These are phyloP conservation scores for Crambe crambe DNA, from an alignment of 37 sponge, comb jelly and placozoan genomes.

Conservation along the genomic window DNA sequence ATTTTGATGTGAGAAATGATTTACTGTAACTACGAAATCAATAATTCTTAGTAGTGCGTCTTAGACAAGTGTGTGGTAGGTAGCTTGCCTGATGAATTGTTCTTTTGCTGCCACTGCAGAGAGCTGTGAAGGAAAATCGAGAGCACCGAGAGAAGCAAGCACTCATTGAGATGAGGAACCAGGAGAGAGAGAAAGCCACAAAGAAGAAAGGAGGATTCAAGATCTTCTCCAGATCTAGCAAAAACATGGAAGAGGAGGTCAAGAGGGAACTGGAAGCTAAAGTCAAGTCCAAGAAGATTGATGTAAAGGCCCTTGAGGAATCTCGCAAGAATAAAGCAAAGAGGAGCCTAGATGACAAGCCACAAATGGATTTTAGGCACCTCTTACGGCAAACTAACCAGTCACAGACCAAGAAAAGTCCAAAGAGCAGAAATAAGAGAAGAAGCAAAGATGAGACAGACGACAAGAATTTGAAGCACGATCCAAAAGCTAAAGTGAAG, in stretches of 20 bases:
- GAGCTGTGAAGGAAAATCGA: slow-evolving; percentile 34
- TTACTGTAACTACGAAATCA: neutral
- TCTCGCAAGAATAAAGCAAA: neutral
- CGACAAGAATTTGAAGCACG: too few species aligned
- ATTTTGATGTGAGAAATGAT: slow-evolving; percentile 75
- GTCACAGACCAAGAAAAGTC: neutral
- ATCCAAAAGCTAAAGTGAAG: neutral
- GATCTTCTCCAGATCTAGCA: neutral
- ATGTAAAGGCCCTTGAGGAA: neutral
- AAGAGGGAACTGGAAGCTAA: slow-evolving; percentile 13
- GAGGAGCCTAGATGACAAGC: neutral
- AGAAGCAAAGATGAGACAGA: neutral
- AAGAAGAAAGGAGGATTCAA: slow-evolving; percentile 10
- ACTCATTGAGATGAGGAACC: neutral
- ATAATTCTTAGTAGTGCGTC: too few species aligned
- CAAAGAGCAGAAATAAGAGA: neutral
- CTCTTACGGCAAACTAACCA: neutral
- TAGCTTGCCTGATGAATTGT: neutral
- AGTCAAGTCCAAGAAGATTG: neutral
- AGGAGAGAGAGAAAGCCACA: slow-evolving; percentile 3
- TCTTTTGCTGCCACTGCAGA: neutral
- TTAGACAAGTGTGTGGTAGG: neutral
- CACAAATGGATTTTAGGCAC: slow-evolving; percentile 20
- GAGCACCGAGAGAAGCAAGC: slow-evolving; percentile 5
- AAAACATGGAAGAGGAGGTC: neutral